A percentile compares a stretch with the other conserved stretches of the same genome.
Conservation (phyloP, 2,113 vertebrate genomes). For the Chionomys nivalis region DNA sequence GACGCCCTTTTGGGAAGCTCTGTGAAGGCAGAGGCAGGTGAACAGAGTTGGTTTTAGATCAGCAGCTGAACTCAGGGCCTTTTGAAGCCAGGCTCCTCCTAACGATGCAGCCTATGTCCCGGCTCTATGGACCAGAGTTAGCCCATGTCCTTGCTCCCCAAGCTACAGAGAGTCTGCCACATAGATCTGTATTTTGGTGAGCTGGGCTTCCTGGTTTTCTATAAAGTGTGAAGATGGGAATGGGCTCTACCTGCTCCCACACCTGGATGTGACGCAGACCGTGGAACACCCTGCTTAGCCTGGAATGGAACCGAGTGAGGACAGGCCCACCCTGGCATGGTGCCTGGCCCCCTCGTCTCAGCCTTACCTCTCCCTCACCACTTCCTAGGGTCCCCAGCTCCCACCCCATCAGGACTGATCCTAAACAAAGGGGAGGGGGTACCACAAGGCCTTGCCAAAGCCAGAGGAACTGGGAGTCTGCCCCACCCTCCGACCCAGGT, state of each 20-base stretch:
- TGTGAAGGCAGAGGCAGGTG: no score
- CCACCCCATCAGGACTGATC: background rate
- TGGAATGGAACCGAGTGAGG: no score
- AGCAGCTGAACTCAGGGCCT: fast-evolving
- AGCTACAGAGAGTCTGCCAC: background rate
- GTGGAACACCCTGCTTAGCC: background rate
- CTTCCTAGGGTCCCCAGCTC: background rate
- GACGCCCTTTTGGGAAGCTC: background rate
- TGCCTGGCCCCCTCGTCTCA: background rate
- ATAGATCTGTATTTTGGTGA: no score
- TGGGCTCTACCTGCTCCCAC: background rate
- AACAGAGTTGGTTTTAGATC: fast-evolving
- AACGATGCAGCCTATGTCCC: fast-evolving
- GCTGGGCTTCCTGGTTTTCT: background rate
- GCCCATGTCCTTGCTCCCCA: background rate
- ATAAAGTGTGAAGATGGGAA: background rate
- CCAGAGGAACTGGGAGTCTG: constrained; percentile 38
- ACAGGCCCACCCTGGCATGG: background rate
- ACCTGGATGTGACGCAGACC: background rate
- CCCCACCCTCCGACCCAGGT: background rate
- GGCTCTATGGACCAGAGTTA: background rate
- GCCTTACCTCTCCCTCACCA: background rate
- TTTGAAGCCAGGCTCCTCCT: fast-evolving
- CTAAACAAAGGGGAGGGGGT: background rate
- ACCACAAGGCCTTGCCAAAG: background rate